Base-by-base conservation (phyloP, 2,797 vertebrate species). In the Neosilurus hyrtlii region DNA sequence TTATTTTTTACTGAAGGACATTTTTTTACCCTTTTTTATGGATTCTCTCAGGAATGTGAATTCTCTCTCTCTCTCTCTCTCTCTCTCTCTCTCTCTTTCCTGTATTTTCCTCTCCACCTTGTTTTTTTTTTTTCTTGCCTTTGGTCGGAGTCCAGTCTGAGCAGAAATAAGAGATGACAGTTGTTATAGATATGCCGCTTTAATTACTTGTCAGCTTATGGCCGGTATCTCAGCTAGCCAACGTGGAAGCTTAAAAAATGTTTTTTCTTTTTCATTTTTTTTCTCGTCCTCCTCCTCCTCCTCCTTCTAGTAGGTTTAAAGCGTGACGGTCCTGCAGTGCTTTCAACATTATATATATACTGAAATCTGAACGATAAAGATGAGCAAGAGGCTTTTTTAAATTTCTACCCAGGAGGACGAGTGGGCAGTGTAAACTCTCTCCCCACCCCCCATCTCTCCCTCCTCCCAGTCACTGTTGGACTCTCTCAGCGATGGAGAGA, bases 121-220 rank as follows among this genome's bases (percentile, higher is more conserved):
- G 26, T 73, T 54, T 73, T 62, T 71, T 93, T 92, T 90, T 88
- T 92, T 91, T 90, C 93, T 94, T 91, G 92, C 93, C 93, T 96
- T 96, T 97, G 96, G 95, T 98, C 96, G 95, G 94, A 92, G 94
- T 97, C 95, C 96, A 96, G 93, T 94, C 95, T 94, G 94, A 94
- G 95, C 94, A 96, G 97, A 96, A 97, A 96, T 96, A 96, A 97
- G 96, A 97, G 96, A 96, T 96, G 97, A 96, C 96, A 96, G 97
- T 97, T 97, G 96, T 96, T 97, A 96, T 91, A 97, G 97, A 98
- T 96, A 96, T 93, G 95, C 95, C 89, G 92, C 95, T 97, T 98
- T 98, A 97, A 98, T 98, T 97, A 97, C 97, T 97, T 98, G 97
- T 98, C 97, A 97, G 96, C 97, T 98, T 96, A 98, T 90, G 94